Conservation (phyloP, 2,888 invertebrate species). For the Coronaproctus castanopsis region DNA sequence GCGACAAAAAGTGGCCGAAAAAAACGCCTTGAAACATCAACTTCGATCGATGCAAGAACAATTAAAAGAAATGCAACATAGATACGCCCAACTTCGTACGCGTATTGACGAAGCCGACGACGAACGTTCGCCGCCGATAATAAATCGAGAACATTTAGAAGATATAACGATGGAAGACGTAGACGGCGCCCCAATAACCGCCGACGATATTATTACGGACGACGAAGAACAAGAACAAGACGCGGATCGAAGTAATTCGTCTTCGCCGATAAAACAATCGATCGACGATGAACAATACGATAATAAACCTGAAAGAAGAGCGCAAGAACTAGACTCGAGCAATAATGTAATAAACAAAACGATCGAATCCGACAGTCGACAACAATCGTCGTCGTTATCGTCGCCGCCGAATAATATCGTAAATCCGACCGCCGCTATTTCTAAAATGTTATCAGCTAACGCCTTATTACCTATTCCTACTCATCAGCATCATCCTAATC, state of each 20-base stretch:
- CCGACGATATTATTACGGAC: slow-evolving; percentile 27
- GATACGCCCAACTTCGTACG: slow-evolving; percentile 69
- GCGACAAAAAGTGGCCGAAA: slow-evolving; percentile 65
- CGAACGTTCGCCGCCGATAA: too few relatives aligned
- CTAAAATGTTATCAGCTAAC: slow-evolving; percentile 22
- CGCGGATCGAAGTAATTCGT: slow-evolving; percentile 21
- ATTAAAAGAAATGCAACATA: slow-evolving; percentile 74
- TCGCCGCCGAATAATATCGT: slow-evolving; percentile 25
- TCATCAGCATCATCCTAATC: slow-evolving; percentile 14
- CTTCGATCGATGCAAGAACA: slow-evolving; percentile 72
- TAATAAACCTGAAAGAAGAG: too few relatives aligned
- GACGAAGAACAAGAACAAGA: slow-evolving; percentile 38
- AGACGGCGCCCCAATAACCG: not conserved
- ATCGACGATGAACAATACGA: too few relatives aligned
- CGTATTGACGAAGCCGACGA: slow-evolving; percentile 39
- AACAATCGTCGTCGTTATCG: slow-evolving; percentile 24
- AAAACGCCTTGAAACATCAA: slow-evolving; percentile 67
- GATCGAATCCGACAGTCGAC: too few relatives aligned
- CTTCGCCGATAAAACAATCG: slow-evolving; percentile 17
- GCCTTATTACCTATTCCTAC: slow-evolving; percentile 5
- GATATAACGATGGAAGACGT: slow-evolving; percentile 45
- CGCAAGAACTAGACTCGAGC: too few relatives aligned
- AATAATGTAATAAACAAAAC: not conserved
- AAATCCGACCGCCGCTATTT: slow-evolving; percentile 3
- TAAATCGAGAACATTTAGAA: slow-evolving; percentile 17